Conservation (phyloP, 2,888 invertebrate species). For the Cephus spinipes region DNA sequence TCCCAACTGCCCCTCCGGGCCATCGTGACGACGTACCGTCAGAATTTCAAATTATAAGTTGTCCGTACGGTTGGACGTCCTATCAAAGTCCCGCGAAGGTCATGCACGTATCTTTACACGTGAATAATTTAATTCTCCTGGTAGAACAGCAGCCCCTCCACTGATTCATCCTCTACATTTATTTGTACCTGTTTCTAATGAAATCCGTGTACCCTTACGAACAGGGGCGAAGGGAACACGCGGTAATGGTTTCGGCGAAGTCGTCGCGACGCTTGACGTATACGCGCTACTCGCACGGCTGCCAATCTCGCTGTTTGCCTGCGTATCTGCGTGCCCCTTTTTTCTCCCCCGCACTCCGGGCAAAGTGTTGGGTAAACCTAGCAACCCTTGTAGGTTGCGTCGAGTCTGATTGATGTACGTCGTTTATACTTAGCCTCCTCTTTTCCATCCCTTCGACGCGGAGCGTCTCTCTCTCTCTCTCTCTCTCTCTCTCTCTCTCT, state of each 20-base stretch:
- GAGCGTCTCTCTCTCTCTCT: neutral
- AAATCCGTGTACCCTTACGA: neutral
- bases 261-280: neutral
- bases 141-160: neutral
- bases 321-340: neutral
- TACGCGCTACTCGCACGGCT: neutral
- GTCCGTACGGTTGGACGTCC: neutral
- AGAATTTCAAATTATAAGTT: neutral
- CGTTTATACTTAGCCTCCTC: conserved; percentile 5
- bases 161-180: neutral
- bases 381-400: conserved; percentile 23
- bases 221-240: neutral
- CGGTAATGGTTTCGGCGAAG: neutral
- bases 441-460: neutral
- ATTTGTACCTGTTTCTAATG: neutral
- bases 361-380: neutral
- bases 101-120: neutral
- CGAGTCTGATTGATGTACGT: conserved; percentile 32
- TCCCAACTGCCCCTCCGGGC: neutral
- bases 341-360: neutral
- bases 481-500: neutral
- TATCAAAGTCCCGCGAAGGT: neutral
- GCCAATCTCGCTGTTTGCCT: neutral
- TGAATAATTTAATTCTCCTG: neutral
- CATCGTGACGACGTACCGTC: neutral